Base-by-base conservation (phyloP, 2,888 invertebrate genomes). In the Drosophila colorata region DNA sequence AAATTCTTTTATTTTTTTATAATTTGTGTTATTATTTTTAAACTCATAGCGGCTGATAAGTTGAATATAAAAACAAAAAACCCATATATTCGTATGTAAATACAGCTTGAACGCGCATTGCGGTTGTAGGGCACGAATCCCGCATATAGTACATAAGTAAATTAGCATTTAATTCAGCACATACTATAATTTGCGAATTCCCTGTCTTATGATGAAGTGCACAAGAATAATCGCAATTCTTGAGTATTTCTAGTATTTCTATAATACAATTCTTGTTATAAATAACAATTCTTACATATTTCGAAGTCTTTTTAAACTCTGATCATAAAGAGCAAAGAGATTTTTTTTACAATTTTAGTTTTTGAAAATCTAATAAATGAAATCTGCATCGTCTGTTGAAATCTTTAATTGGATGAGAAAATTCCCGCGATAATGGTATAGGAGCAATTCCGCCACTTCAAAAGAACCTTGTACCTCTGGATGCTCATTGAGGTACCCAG, bases 391-490 rank as follows among this genome's bases (percentile, higher is more conserved):
- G 4, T 20, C 20, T 20, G 20, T 4, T 20, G 3, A 0, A 20
- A 20, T 3, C 20, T 20, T 20, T 20, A 4, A 20, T 20, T 20
- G 20, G 4, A 3, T 4, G 20, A 20, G 4, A 20, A 2, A 20
- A 20, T 20, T 20, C 20, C 20, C 20, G 20, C 3, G 6, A 7
- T 25, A 31, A 8, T 3, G 11, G 8, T 13, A 25, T 6, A 13
- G 1, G 5, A 35, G 13, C 13, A 8, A 16, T 13, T 14, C 1
- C 4, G 2, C 7, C 14, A 40, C 13, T 60, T 35, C 14, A 46
- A 31, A 20, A n/a, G n/a, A 28, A 37, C 61, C 53, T 69, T 69
- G 69, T 16, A 25, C 46, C 40, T 49, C 23, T 51, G 20, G 6
- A 6, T 7, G 18, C 14, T 13, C 48, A 38, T 13, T 69, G 44